Conservation (phyloP, 2,113 vertebrate species). For the Gila orcuttii region DNA sequence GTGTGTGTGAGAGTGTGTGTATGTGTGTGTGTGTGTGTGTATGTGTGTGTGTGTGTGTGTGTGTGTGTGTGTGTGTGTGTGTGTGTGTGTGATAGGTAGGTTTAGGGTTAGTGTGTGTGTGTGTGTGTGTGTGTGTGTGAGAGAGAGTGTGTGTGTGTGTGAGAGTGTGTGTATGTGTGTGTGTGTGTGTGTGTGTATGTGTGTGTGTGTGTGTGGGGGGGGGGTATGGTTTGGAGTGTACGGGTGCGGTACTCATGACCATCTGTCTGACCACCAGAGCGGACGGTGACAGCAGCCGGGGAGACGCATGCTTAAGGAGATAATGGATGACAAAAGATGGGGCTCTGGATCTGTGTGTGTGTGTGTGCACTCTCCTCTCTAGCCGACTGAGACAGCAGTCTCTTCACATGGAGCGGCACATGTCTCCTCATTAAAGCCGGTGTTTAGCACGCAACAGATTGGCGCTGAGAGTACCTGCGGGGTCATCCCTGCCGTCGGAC, state of each 20-base stretch:
- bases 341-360: slow-evolving; percentile 40
- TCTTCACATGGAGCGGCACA: slow-evolving; percentile 56
- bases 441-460: slow-evolving; percentile 68
- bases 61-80: too few relatives aligned
- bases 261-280: slow-evolving; percentile 60
- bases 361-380: slow-evolving; percentile 33
- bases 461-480: slow-evolving; percentile 61
- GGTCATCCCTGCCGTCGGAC: slow-evolving; percentile 55
- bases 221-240: slow-evolving; percentile 31
- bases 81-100: too few relatives aligned
- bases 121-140: too few relatives aligned
- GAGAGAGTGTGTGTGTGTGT: too few relatives aligned
- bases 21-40: too few relatives aligned
- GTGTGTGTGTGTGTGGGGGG: slow-evolving; percentile 45
- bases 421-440: slow-evolving; percentile 63
- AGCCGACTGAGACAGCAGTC: slow-evolving; percentile 41
- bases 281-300: slow-evolving; percentile 50
- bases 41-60: too few relatives aligned
- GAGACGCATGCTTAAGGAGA: slow-evolving; percentile 55
- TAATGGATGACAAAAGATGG: slow-evolving; percentile 57
- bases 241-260: slow-evolving; percentile 49
- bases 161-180: too few relatives aligned
- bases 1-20: too few relatives aligned
- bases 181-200: slow-evolving; percentile 27
- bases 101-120: too few relatives aligned